Conservation (phyloP, 2,797 vertebrate genomes). For the Acipenser transmontanus region DNA sequence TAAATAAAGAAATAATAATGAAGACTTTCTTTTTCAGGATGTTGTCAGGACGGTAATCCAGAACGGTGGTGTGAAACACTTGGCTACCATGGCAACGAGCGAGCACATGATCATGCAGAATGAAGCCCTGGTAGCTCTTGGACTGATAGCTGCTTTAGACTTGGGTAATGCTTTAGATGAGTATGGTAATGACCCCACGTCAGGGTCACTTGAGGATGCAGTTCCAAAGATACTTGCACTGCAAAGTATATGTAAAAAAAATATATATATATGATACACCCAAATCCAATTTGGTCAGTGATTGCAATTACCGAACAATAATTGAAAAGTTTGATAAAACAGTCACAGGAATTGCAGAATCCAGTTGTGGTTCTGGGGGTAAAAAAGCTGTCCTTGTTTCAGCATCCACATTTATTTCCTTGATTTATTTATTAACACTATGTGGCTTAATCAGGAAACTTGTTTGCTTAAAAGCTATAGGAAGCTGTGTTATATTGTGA, state of each 20-base stretch:
- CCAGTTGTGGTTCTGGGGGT: too few relatives aligned
- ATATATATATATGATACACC: too few relatives aligned
- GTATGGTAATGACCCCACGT: too few relatives aligned
- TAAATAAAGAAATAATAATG: too few relatives aligned
- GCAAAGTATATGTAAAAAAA: not conserved
- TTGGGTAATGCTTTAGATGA: constrained; percentile 73
- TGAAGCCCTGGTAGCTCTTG: constrained; percentile 90
- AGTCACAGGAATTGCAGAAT: too few relatives aligned
- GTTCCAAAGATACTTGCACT: not conserved
- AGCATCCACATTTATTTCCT: too few relatives aligned
- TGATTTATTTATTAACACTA: not conserved
- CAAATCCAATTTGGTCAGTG: too few relatives aligned
- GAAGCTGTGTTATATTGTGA: too few relatives aligned
- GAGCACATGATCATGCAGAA: constrained; percentile 99
- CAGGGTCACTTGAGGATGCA: not conserved
- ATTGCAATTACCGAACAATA: too few relatives aligned
- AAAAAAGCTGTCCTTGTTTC: too few relatives aligned
- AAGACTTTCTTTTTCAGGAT: constrained; percentile 56
- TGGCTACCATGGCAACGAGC: constrained; percentile 95
- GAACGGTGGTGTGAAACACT: constrained; percentile 86
- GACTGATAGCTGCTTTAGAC: constrained; percentile 87
- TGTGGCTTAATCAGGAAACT: not conserved
- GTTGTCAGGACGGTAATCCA: constrained; percentile 89
- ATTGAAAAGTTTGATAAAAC: too few relatives aligned
- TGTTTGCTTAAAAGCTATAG: too few relatives aligned